These are phyloP conservation scores for Alentia gelatinosa DNA, from an alignment of 2,888 invertebrate species.

Conservation along the genomic window DNA sequence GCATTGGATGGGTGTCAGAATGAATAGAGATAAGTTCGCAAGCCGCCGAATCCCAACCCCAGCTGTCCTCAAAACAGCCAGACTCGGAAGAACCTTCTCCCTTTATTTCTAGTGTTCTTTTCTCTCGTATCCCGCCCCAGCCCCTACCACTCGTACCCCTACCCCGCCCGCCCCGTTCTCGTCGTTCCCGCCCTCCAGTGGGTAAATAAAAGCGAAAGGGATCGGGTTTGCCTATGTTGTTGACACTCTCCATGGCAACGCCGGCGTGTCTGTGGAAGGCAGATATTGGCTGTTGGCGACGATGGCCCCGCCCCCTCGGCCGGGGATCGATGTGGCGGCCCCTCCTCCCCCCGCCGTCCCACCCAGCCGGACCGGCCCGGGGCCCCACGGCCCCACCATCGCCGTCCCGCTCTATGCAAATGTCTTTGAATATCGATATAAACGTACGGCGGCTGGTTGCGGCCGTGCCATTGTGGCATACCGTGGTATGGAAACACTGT, in stretches of 20 bases:
- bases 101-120: too few species aligned
- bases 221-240: slow-evolving; percentile 2
- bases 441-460: neutral
- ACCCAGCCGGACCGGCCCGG: neutral
- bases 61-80: too few species aligned
- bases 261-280: slow-evolving; percentile 13
- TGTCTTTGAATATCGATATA: slow-evolving; percentile 36
- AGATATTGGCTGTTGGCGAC: neutral
- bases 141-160: neutral
- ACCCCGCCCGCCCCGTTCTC: neutral
- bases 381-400: neutral
- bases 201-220: slow-evolving; percentile 6
- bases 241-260: slow-evolving; percentile 50
- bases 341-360: neutral
- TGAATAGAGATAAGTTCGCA: too few species aligned
- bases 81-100: too few species aligned
- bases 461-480: neutral
- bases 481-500: slow-evolving; percentile 1
- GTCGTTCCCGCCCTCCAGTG: neutral
- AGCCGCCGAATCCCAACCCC: too few species aligned
- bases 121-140: neutral
- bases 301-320: neutral
- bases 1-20: neutral
- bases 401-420: slow-evolving; percentile 30
- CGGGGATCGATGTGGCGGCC: neutral